phyloP scores from a whole-genome alignment of 1,140 invertebrate genomes.

The Drosophila eugracilis region DNA sequence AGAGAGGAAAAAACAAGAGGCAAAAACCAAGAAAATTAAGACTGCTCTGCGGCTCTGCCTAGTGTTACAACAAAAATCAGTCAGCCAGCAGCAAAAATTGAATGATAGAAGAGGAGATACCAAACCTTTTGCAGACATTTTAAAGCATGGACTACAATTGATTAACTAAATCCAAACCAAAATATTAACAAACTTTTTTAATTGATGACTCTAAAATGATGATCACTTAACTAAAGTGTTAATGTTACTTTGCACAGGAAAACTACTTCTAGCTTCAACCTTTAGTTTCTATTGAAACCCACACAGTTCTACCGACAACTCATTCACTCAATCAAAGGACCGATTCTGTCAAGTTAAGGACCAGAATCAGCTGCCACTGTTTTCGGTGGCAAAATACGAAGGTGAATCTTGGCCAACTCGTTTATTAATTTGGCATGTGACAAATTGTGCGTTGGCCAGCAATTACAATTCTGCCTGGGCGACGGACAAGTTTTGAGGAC shows the following conservation, averaged over 20 bases:
- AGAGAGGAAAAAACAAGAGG: conserved; percentile 18
- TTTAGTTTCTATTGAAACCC: not conserved
- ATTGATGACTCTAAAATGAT: no score
- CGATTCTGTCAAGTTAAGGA: conserved; percentile 58
- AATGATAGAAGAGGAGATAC: not conserved
- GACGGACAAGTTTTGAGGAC: conserved; percentile 51
- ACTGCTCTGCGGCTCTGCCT: conserved; percentile 49
- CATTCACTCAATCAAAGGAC: conserved; percentile 67
- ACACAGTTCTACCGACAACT: conserved; percentile 19
- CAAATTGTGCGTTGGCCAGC: conserved; percentile 80
- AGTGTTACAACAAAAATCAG: conserved; percentile 50
- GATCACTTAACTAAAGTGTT: conserved; percentile 33
- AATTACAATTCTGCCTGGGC: conserved; percentile 56
- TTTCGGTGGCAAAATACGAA: not conserved
- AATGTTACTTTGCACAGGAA: conserved; percentile 14
- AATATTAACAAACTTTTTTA: no score
- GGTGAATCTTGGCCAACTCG: conserved; percentile 28
- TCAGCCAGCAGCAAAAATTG: conserved; percentile 21
- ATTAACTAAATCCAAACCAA: no score
- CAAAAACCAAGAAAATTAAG: conserved; percentile 38
- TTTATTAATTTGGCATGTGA: conserved; percentile 83
- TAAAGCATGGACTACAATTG: no score
- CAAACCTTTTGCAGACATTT: not conserved
- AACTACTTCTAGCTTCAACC: conserved; percentile 10
- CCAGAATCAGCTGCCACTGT: conserved; percentile 73